These are phyloP conservation scores for Octopus bimaculoides DNA, from an alignment of 1,140 invertebrate genomes.

Conservation along the genomic window DNA sequence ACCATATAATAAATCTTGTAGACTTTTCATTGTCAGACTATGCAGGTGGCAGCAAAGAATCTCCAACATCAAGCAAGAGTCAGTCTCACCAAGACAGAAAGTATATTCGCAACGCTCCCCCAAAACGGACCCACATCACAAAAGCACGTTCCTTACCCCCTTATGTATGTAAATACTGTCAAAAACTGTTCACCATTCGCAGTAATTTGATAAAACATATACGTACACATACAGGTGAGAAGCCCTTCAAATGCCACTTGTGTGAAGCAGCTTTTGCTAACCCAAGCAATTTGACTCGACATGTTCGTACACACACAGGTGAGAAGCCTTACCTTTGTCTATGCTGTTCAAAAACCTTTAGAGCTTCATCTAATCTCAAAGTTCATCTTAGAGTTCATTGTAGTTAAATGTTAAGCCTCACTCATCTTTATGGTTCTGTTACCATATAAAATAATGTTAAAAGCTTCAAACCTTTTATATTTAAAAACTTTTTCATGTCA, in stretches of 20 bases:
- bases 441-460: no score
- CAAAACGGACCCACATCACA: background rate
- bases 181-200: conserved; percentile 50
- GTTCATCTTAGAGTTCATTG: background rate
- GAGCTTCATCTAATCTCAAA: background rate
- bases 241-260: conserved; percentile 68
- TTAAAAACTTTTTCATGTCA: no score
- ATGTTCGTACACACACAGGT: background rate
- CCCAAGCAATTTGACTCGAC: background rate
- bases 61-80: background rate
- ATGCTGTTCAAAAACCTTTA: background rate
- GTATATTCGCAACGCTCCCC: background rate
- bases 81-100: background rate
- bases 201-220: conserved; percentile 96
- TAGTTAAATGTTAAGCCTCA: no score
- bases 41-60: background rate
- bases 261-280: background rate
- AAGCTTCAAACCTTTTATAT: no score
- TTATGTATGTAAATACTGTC: background rate
- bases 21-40: background rate
- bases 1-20: background rate
- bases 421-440: no score
- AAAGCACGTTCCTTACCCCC: background rate
- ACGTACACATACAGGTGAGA: conserved; percentile 93
- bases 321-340: background rate